Base-by-base conservation (phyloP, 1,140 invertebrate genomes). In the Melipona quadrifasciata region DNA sequence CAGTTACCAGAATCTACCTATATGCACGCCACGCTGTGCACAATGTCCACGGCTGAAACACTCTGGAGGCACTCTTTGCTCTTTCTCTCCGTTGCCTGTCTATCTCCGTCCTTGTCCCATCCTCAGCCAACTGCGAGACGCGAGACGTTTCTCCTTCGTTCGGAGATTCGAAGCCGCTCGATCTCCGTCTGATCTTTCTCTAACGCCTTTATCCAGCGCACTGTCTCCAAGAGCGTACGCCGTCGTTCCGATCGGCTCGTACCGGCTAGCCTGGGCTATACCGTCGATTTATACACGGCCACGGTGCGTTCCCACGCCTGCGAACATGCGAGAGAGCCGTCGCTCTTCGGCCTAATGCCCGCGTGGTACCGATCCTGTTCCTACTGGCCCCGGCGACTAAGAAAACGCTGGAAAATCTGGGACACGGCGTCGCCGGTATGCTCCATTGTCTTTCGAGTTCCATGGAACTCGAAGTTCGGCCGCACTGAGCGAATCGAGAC, bases 261-360 rank as follows among this genome's bases (percentile, higher is more conserved):
- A 68, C 72, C 71, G 74, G 82, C 76, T 80, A 55, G 82, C 58
- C 57, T 82, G n/a, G 80, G 67, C 39, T 39, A 39, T 82, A 88
- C 74, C 75, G 75, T 82, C 86, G 79, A 91, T 91, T 91, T 91
- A 91, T 91, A 89, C 86, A 87, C 88, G 72, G 76, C 61, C 71
- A 85, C 86, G 81, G 75, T 91, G 90, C 90, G 90, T 91, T 91
- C 90, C 90, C 90, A 91, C 90, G 90, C 90, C 90, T 85, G 76
- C 39, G 87, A 84, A 79, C 80, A 89, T 83, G 85, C 89, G 91
- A 90, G 85, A 90, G 87, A 87, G 91, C 77, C 80, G 79, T 85
- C 57, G 89, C 90, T 92, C 92, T 88, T 86, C 85, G 90, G 88
- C 88, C 89, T 89, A 90, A 91, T 90, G 91, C 85, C 86, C 82